Evolutionary conservation across 2,113 vertebrate species (phyloP).

Genomic region (Engraulis encrasicolus): DNA sequence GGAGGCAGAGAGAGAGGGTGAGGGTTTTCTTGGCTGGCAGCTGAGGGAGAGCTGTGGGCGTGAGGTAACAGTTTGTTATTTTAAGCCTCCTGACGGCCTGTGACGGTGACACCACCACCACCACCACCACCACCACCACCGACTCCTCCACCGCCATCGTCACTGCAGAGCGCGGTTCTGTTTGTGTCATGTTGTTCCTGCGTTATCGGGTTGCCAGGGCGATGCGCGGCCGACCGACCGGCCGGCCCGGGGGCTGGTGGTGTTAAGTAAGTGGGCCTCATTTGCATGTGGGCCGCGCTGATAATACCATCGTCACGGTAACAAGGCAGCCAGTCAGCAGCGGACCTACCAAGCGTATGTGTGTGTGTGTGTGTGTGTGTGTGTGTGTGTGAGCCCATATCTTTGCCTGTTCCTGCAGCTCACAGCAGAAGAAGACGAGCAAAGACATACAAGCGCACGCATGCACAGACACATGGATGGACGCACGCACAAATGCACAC

Average conservation of each 20-base stretch:
- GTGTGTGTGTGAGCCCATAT: no score
- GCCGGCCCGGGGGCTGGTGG: constrained; percentile 44
- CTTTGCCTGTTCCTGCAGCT: no score
- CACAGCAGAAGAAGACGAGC: no score
- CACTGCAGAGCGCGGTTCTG: constrained; percentile 47
- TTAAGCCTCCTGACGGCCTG: neutral
- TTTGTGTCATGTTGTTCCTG: constrained; percentile 55
- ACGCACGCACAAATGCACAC: no score
- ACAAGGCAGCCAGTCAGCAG: constrained; percentile 30
- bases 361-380: no score
- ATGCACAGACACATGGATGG: no score
- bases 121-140: constrained; percentile 34
- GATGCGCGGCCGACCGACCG: constrained; percentile 39
- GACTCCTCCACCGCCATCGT: no score
- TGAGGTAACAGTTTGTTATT: neutral
- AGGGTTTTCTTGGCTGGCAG: neutral
- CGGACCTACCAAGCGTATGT: no score
- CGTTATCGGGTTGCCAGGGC: constrained; percentile 57
- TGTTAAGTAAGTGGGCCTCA: constrained; percentile 50
- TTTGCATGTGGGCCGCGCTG: constrained; percentile 51
- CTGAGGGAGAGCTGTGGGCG: no score
- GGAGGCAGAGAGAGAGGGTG: neutral
- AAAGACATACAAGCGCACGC: no score
- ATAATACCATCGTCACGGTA: constrained; percentile 54
- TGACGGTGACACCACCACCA: neutral